Conservation (phyloP, 2,797 vertebrate genomes). For the Capromys pilorides region DNA sequence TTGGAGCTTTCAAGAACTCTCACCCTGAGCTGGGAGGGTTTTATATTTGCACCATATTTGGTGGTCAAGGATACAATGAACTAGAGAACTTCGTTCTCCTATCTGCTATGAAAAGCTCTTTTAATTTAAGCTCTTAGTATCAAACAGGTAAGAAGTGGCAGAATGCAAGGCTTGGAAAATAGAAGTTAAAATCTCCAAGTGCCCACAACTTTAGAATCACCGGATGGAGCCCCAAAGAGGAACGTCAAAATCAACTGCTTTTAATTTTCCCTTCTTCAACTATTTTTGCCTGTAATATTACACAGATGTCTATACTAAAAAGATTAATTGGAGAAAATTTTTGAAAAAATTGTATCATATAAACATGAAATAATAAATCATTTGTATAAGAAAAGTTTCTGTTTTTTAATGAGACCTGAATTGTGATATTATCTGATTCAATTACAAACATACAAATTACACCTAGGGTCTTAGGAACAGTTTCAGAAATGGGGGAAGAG, state of each 20-base stretch:
- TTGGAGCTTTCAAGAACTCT: background rate
- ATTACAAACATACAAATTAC: background rate
- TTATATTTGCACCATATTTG: conserved; percentile 55
- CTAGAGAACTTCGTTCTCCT: conserved; percentile 35
- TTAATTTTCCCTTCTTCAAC: background rate
- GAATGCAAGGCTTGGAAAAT: background rate
- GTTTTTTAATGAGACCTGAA: background rate
- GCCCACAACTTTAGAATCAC: background rate
- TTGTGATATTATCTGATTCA: background rate
- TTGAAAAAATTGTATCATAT: background rate
- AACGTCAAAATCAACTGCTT: conserved; percentile 1
- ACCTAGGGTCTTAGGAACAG: background rate
- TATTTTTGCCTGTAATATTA: conserved; percentile 14
- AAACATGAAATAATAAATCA: conserved; percentile 26
- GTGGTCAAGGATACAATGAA: conserved; percentile 39
- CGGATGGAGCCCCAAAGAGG: conserved; percentile 25
- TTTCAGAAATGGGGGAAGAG: background rate
- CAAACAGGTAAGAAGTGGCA: conserved; percentile 7
- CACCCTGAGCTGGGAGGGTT: background rate
- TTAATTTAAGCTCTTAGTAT: conserved; percentile 46
- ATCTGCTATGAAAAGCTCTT: conserved; percentile 13
- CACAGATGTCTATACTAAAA: background rate
- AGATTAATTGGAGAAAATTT: background rate
- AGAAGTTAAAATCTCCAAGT: conserved; percentile 38
- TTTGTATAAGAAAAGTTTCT: background rate